phyloP scores from a whole-genome alignment of 2,888 invertebrate species.

The Diaperis boleti region DNA sequence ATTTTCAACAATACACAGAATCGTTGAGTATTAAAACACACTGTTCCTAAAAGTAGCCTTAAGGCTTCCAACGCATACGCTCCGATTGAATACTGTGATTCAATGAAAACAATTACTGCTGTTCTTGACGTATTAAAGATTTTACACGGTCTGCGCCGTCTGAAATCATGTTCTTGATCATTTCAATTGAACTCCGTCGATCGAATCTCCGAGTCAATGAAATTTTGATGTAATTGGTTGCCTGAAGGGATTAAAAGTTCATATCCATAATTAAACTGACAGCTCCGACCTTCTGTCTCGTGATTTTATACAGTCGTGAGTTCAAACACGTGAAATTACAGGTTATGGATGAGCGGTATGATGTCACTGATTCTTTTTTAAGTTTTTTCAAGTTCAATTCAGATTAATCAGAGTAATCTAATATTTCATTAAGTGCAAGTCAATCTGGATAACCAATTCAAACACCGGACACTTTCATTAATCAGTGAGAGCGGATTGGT shows the following conservation, averaged over 20 bases:
- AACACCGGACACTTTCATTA: too few relatives aligned
- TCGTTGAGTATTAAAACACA: too few relatives aligned
- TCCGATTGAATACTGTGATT: too few relatives aligned
- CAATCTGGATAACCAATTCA: too few relatives aligned
- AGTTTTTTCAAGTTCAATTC: too few relatives aligned
- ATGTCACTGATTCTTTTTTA: slow-evolving; percentile 12
- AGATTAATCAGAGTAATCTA: too few relatives aligned
- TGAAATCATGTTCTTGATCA: neutral
- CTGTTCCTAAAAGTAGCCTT: too few relatives aligned
- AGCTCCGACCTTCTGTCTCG: slow-evolving; percentile 32
- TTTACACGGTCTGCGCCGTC: neutral
- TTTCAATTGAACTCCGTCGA: neutral
- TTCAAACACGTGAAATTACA: slow-evolving; percentile 31
- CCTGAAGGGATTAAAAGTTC: slow-evolving; percentile 14
- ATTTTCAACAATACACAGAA: too few relatives aligned
- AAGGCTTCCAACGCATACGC: too few relatives aligned
- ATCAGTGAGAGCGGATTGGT: too few relatives aligned
- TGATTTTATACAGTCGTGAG: slow-evolving; percentile 31
- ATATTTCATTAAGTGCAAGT: too few relatives aligned
- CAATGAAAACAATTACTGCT: too few relatives aligned
- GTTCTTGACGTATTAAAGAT: neutral
- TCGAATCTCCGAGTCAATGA: slow-evolving; percentile 9
- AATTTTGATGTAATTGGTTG: slow-evolving; percentile 22
- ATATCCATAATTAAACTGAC: slow-evolving; percentile 32
- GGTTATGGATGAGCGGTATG: slow-evolving; percentile 10